These are phyloP conservation scores for Microtus ochrogaster DNA, from an alignment of 2,113 vertebrate genomes.

Conservation along the genomic window DNA sequence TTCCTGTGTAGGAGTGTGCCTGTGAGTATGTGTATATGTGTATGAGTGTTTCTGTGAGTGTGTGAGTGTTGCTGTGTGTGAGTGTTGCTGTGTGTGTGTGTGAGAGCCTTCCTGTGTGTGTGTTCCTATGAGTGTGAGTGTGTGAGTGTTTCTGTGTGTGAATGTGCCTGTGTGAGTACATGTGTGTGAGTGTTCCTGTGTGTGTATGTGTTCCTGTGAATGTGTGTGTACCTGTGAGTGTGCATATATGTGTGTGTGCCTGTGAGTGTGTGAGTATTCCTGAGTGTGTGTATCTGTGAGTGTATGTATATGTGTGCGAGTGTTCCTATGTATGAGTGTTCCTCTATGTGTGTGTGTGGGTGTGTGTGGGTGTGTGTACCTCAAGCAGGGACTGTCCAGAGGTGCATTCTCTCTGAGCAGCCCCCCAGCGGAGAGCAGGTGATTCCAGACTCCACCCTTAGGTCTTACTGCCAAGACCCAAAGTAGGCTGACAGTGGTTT, in stretches of 20 bases:
- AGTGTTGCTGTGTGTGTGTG: not conserved
- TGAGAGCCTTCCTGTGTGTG: not conserved
- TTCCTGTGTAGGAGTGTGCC: not conserved
- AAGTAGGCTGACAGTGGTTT: not conserved
- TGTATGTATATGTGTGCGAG: not conserved
- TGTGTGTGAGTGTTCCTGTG: not conserved
- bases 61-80: not conserved
- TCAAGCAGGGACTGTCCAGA: not conserved
- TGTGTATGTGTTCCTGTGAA: not conserved
- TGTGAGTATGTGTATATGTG: not conserved
- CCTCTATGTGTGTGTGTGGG: not conserved
- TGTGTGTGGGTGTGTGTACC: not conserved
- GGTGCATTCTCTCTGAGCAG: not conserved
- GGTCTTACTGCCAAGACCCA: not conserved
- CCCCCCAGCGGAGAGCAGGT: not conserved
- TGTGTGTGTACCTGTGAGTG: not conserved
- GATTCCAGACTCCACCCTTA: not conserved
- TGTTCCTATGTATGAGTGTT: not conserved
- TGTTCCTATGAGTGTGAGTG: too few species aligned
- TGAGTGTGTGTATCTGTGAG: not conserved
- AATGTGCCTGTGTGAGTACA: not conserved
- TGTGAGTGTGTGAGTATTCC: not conserved
- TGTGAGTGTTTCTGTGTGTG: not conserved
- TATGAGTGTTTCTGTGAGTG: not conserved
- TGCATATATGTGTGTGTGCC: not conserved